Base-by-base conservation (phyloP, 2,888 invertebrate species). In the Melanargia galathea region DNA sequence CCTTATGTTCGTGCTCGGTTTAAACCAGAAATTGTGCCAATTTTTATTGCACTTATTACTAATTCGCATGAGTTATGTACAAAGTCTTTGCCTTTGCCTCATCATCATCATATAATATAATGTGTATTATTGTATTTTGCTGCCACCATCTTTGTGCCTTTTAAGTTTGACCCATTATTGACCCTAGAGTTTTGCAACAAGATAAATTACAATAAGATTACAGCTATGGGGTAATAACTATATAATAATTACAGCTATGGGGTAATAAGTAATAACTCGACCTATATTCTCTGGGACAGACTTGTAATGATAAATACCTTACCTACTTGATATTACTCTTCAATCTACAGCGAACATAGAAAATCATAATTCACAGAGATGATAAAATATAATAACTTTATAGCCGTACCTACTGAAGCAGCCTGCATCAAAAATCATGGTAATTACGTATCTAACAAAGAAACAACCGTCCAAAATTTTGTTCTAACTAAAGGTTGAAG, bases 351-450 rank as follows among this genome's bases (percentile, higher is more conserved):
- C 11, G 20, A 35, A 52, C 33, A 51, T 18, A 26, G 35, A 18
- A 18, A 51, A 51, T 26, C 49, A 11, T 35, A 33, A 18, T 26
- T 48, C 26, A 24, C 48, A 48, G 24, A 24, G 48, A 48, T 48
- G 24, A 26, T 13, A 26, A 48, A 48, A 24, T 26, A 48, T 48
- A 13, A n/a, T n/a, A n/a, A n/a, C n/a, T n/a, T n/a, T n/a, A n/a
- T n/a, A n/a, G n/a, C n/a, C n/a, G n/a, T n/a, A n/a, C n/a, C n/a
- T n/a, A n/a, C n/a, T n/a, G n/a, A 38, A n/a, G 33, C 33, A 30
- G 30, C 30, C 8, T 30, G 11, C 8, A 7, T 33, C 2, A 10
- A 11, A 33, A 11, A 33, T 11, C 8, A 33, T 11, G 33, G 38
- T 38, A n/a, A n/a, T n/a, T n/a, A n/a, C n/a, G n/a, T n/a, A n/a